Base-by-base conservation (phyloP, 2,113 vertebrate species). In the Chionodraco myersi region DNA sequence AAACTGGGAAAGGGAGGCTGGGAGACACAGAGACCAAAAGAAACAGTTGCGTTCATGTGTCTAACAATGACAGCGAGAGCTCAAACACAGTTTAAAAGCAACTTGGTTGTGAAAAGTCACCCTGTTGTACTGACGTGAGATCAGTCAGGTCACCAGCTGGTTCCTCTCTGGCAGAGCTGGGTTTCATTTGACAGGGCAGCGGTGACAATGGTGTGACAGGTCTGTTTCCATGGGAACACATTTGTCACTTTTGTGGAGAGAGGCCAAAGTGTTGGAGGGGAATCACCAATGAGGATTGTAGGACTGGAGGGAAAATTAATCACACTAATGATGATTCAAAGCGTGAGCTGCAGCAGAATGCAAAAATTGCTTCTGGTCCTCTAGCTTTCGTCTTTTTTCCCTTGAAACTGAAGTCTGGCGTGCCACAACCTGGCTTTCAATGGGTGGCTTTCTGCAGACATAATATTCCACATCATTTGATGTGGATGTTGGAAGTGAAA, bases 201-300 rank as follows among this genome's bases (percentile, higher is more conserved):
- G 23, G 81, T 89, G 92, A 92, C 88, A 88, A 77, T 79, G 80
- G 58, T 83, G 30, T 88, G 90, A 89, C 86, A 87, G 80, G 83
- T 86, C 89, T 88, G 91, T 95, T 92, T 91, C 93, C 89, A 92
- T 94, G 92, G 91, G 66, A 91, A 94, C 93, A 63, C 75, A 60
- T 71, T 85, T 88, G 84, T 91, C 84, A 85, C 84, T 86, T 82
- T 45, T 66, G 58, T 52, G 53, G 82, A 84, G 75, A 30, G 15
- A 3, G 51, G 88, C 79, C 83, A 82, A 78, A 79, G 81, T 72
- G 81, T 85, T 75, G 61, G 80, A 85, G 70, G 77, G 69, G 80
- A 86, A 77, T 86, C 86, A 86, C 79, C 86, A 86, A 85, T 77
- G 82, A 88, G 75, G 72, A 75, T 61, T 64, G 84, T 52, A 65